Base-by-base conservation (phyloP, 2,888 invertebrate genomes). In the Morpho deidamia region DNA sequence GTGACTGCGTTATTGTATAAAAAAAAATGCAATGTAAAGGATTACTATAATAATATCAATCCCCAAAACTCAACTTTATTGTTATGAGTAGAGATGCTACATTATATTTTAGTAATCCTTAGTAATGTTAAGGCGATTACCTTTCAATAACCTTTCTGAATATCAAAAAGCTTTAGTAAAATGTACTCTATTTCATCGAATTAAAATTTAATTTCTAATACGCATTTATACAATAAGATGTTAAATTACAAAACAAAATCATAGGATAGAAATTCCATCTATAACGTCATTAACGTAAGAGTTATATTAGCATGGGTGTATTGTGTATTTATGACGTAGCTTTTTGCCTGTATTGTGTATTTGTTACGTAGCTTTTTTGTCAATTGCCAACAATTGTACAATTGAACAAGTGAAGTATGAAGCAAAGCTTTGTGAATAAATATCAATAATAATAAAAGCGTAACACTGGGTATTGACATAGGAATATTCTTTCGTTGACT, bases 361-460 rank as follows among this genome's bases (percentile, higher is more conserved):
- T 40, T 39, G 8, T 11, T 1, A n/a, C 33, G n/a, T 39, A 47
- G 33, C 9, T 10, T 37, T 34, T 44, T 42, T n/a, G n/a, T 34
- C 47, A 51, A 51, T 55, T 55, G 55, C 35, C 23, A 47, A 43
- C 44, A 45, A 49, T 39, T 48, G 48, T 45, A 52, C 10, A 34
- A 44, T 11, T 11, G 11, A 44, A 9, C 11, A 44, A 33, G 33
- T 11, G 23, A 33, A n/a, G 51, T 51, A 55, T 32, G 47, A 47
- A 51, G 40, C 43, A 44, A 41, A 44, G 48, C 35, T 39, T 45
- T 14, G 47, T 39, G 35, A 48, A 33, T 32, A 41, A 52, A 44
- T 51, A 10, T 39, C 35, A 39, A 37, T 33, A 52, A 38, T 41
- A 48, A 42, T 23, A 23, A 43, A 43, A 8, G 42, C 10, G 37